Conservation (phyloP, 2,113 vertebrate species). For the Muntiacus muntjak region DNA sequence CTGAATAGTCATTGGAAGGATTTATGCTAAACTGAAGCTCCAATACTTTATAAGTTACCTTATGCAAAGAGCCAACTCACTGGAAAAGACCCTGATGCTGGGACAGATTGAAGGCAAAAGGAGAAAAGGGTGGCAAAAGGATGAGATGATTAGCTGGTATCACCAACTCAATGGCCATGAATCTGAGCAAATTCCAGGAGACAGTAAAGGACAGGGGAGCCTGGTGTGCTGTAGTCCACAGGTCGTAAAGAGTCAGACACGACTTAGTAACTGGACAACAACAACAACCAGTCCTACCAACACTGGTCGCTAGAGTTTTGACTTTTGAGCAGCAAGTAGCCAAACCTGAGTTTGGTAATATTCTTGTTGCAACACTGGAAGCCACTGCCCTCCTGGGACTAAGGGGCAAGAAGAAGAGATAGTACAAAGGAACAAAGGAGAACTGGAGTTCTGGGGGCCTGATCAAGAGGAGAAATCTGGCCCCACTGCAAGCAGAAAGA, state of each 20-base stretch:
- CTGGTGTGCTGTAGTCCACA: background rate
- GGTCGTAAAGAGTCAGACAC: rapidly evolving
- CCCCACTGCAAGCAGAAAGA: background rate
- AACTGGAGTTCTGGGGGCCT: background rate
- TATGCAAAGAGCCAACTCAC: background rate
- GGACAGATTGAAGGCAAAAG: background rate
- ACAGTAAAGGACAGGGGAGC: background rate
- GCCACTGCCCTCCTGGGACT: background rate
- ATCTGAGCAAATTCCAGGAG: background rate
- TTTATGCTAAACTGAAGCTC: background rate
- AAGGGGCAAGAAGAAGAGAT: background rate
- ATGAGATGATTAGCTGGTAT: background rate
- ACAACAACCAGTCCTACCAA: background rate
- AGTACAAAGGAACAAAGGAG: background rate
- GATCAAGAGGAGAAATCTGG: background rate
- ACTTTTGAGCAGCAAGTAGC: background rate
- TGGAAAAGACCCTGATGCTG: background rate
- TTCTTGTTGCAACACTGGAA: background rate
- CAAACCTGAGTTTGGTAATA: background rate
- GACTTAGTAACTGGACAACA: background rate
- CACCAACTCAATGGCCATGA: background rate
- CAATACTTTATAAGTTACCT: background rate
- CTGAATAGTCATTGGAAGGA: background rate
- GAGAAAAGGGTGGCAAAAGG: background rate
- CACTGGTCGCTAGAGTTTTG: background rate